These are phyloP conservation scores for Coregonus suidteri DNA, from an alignment of 2,797 vertebrate genomes.

Conservation along the genomic window DNA sequence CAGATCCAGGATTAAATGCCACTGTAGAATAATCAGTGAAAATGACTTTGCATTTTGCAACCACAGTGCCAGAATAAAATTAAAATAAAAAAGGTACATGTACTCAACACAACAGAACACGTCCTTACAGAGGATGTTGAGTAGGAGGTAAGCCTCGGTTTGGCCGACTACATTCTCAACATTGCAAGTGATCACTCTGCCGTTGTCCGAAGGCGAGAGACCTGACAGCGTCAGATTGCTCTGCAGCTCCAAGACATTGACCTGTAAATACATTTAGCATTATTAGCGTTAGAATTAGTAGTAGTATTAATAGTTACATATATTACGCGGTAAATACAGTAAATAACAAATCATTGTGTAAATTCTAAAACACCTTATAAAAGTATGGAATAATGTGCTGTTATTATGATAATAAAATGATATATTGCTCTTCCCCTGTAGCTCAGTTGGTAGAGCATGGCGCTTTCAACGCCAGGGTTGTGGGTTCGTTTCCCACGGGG, in stretches of 20 bases:
- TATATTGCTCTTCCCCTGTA: not conserved
- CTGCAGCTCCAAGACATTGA: constrained; percentile 74
- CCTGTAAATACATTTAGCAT: constrained; percentile 61
- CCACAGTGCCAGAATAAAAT: not conserved
- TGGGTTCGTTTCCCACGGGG: too few relatives aligned
- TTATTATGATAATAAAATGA: too few relatives aligned
- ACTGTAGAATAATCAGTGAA: not conserved
- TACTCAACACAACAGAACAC: not conserved
- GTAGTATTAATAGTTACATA: not conserved
- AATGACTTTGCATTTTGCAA: not conserved
- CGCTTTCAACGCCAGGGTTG: too few relatives aligned
- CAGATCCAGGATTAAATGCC: not conserved
- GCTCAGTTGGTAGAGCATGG: too few relatives aligned
- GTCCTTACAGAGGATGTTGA: constrained; percentile 93
- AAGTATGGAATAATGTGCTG: not conserved
- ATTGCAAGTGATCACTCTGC: constrained; percentile 85
- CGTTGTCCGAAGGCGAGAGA: constrained; percentile 89
- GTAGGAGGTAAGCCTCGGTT: constrained; percentile 84
- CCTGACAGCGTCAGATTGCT: constrained; percentile 85
- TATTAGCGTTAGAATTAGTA: not conserved
- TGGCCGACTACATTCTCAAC: constrained; percentile 95
- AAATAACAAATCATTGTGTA: not conserved
- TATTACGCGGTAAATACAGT: not conserved
- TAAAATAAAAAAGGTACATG: not conserved
- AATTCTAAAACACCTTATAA: not conserved